Evolutionary conservation across 2,888 invertebrate species (phyloP).

Genomic region (Lymantria monacha): DNA sequence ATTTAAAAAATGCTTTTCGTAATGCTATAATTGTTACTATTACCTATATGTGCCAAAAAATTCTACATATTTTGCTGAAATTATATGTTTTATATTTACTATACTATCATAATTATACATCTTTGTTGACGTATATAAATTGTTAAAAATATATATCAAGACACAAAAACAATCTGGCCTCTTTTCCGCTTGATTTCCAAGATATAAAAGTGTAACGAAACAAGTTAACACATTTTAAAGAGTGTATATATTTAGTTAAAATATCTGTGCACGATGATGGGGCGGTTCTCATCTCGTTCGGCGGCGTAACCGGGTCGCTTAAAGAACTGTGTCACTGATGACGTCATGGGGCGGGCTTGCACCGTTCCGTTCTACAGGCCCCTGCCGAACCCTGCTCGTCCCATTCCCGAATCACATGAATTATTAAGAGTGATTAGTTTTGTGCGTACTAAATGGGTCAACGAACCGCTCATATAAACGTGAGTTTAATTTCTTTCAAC

Average conservation of each 20-base stretch:
- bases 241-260: slow-evolving; percentile 33
- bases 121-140: too few relatives aligned
- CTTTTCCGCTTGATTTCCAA: too few relatives aligned
- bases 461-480: slow-evolving; percentile 17
- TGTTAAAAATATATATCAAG: too few relatives aligned
- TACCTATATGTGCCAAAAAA: too few relatives aligned
- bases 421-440: slow-evolving; percentile 36
- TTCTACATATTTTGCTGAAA: too few relatives aligned
- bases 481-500: slow-evolving; percentile 13
- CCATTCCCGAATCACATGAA: slow-evolving; percentile 20
- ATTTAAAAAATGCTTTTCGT: too few relatives aligned
- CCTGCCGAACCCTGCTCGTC: slow-evolving; percentile 8
- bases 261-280: slow-evolving; percentile 26
- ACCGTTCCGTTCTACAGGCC: slow-evolving; percentile 6
- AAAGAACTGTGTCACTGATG: slow-evolving; percentile 55
- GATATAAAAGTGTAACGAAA: background rate
- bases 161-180: too few relatives aligned
- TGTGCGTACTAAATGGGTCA: slow-evolving; percentile 32
- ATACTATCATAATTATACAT: too few relatives aligned
- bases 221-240: slow-evolving; percentile 18
- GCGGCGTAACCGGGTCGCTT: slow-evolving; percentile 42
- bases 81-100: too few relatives aligned
- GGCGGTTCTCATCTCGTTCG: slow-evolving; percentile 34
- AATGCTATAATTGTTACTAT: too few relatives aligned
- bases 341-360: slow-evolving; percentile 42